Base-by-base conservation (phyloP, 1,140 invertebrate genomes). In the Ceratina australensis region DNA sequence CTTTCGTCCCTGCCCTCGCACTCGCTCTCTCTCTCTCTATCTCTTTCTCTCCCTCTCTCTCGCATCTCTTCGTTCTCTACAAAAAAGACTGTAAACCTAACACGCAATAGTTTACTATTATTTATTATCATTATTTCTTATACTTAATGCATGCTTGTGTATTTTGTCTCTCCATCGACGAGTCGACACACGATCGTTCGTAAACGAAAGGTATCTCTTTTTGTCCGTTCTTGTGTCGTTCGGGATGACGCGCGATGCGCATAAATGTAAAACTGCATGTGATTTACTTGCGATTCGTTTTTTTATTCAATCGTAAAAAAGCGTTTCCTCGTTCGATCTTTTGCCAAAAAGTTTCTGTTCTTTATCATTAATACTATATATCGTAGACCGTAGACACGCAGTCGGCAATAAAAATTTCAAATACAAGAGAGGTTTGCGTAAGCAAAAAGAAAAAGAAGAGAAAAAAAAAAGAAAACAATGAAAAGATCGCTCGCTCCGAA, bases 121-220 rank as follows among this genome's bases (percentile, higher is more conserved):
- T 86, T 90, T 88, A 89, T 89, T 89, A 88, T 89, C 80, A 77
- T 88, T 89, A 88, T 52, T 82, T 89, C 83, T 89, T 87, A 89
- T 78, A 77, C 47, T 82, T 86, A 86, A 79, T 84, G 83, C 80
- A 79, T 82, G 79, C 75, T 81, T 78, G 79, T 81, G 49, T 84
- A 52, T 79, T 20, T 65, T 63, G 22, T 82, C 59, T 79, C 60
- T 79, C 65, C 76, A 63, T 80, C 76, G 72, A 71, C 84, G 73
- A 80, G 75, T 66, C 79, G 66, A 69, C 72, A 47, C 60, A 67
- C 80, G 63, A 64, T 18, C 69, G 64, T 61, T 82, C 59, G 81
- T 28, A 28, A 75, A 52, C 47, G n/a, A n/a, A n/a, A n/a, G n/a
- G 33, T 61, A 57, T 5, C 18, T 47, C 20, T 8, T 47, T 24